These are phyloP conservation scores for Agrilus planipennis DNA, from an alignment of 1,140 invertebrate genomes.

Conservation along the genomic window DNA sequence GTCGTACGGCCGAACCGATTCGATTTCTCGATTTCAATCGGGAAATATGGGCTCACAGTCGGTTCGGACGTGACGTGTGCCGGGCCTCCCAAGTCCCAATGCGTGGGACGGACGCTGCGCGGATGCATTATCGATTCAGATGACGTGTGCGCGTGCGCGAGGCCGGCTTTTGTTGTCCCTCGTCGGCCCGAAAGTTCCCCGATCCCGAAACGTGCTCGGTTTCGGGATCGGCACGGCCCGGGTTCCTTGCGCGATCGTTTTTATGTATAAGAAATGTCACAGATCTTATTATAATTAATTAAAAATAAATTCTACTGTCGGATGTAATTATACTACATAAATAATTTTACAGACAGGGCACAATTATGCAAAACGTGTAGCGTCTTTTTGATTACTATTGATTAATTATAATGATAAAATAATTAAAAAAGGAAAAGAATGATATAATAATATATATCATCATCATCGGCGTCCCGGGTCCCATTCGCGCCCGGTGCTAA, in stretches of 20 bases:
- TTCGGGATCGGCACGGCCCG: slow-evolving; percentile 5
- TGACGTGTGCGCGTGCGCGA: slow-evolving; percentile 6
- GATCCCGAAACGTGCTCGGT: not conserved
- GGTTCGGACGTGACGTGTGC: slow-evolving; percentile 8
- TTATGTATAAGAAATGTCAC: slow-evolving; percentile 23
- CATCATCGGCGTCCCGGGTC: too few species aligned
- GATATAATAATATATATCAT: too few species aligned
- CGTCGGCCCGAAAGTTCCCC: not conserved
- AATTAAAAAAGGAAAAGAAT: too few species aligned
- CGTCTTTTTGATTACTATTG: slow-evolving; percentile 1
- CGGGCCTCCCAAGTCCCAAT: slow-evolving; percentile 1
- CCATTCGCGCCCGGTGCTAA: not conserved
- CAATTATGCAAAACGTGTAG: slow-evolving; percentile 10
- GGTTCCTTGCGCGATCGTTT: slow-evolving; percentile 13
- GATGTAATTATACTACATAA: slow-evolving; percentile 6
- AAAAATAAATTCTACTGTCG: slow-evolving; percentile 12
- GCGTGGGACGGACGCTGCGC: not conserved
- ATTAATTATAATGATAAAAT: not conserved
- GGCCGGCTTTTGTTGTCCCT: slow-evolving; percentile 10
- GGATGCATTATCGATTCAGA: slow-evolving; percentile 1
- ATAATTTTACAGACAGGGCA: slow-evolving; percentile 13
- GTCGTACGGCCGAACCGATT: not conserved
- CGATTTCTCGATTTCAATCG: not conserved
- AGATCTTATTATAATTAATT: slow-evolving; percentile 15
- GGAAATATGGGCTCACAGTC: slow-evolving; percentile 17